A percentile compares a stretch with the other conserved stretches of the same genome.
Evolutionary conservation across 2,113 vertebrate genomes (phyloP).

Genomic region (Physeter macrocephalus): DNA sequence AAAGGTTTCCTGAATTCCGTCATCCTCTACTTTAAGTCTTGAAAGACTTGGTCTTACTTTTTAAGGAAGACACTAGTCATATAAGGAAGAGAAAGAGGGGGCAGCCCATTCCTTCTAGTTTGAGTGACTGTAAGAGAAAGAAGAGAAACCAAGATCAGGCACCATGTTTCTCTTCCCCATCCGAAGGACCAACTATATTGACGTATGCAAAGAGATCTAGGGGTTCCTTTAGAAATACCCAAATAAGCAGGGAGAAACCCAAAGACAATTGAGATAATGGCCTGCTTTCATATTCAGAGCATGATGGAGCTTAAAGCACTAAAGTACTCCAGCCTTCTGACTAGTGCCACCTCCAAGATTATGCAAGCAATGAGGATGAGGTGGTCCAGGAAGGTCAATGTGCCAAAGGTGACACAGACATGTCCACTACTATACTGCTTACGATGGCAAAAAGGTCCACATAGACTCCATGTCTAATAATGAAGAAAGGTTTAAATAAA

Average conservation of each 20-base stretch:
- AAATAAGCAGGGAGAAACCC: not conserved
- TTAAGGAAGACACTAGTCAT: not conserved
- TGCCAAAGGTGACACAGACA: not conserved
- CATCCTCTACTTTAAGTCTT: not conserved
- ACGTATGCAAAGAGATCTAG: not conserved
- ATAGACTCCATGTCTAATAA: not conserved
- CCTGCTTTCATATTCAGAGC: not conserved
- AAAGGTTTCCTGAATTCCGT: not conserved
- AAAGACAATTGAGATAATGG: not conserved
- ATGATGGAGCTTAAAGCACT: not conserved
- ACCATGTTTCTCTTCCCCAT: not conserved
- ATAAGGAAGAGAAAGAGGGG: not conserved
- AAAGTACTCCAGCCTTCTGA: not conserved
- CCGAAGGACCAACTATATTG: not conserved
- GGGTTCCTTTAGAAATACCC: not conserved
- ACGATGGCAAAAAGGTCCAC: not conserved
- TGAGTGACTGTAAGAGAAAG: not conserved
- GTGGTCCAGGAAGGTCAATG: not conserved
- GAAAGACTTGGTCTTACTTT: not conserved
- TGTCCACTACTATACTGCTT: not conserved
- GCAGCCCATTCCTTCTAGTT: not conserved
- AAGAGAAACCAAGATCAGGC: not conserved
- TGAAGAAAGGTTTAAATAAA: not conserved
- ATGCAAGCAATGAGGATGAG: not conserved
- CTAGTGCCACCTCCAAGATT: not conserved